phyloP scores from a whole-genome alignment of 2,888 invertebrate species.

The Tupiocoris notatus region DNA sequence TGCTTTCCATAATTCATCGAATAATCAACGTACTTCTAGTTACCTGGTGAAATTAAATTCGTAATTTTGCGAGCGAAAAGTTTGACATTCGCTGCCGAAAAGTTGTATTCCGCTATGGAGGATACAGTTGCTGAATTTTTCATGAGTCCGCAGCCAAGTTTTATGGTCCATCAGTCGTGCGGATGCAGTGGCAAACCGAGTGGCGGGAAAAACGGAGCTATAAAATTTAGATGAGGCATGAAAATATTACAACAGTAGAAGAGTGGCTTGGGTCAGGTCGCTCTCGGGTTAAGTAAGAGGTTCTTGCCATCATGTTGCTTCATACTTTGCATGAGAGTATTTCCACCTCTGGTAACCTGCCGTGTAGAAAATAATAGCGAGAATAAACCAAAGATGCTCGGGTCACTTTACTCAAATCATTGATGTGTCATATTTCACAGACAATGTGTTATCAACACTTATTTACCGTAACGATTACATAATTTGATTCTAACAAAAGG shows the following conservation, averaged over 20 bases:
- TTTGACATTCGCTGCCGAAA: background rate
- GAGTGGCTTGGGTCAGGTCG: background rate
- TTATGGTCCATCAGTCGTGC: background rate
- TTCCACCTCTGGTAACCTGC: background rate
- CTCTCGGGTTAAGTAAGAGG: background rate
- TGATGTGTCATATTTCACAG: no score
- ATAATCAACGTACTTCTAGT: background rate
- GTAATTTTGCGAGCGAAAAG: background rate
- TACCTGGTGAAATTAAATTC: background rate
- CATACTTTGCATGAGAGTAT: background rate
- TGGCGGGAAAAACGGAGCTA: background rate
- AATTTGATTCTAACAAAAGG: no score
- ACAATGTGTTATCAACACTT: no score
- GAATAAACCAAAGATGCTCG: no score
- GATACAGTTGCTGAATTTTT: background rate
- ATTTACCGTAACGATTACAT: no score
- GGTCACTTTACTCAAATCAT: no score
- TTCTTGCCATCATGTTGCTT: background rate
- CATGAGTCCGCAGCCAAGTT: background rate
- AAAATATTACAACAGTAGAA: background rate
- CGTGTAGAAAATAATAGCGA: no score
- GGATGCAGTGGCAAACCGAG: background rate
- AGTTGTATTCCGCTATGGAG: background rate
- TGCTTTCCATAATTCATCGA: background rate
- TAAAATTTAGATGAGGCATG: background rate